phyloP scores from a whole-genome alignment of 2,113 vertebrate species.

The Pangasianodon hypophthalmus region DNA sequence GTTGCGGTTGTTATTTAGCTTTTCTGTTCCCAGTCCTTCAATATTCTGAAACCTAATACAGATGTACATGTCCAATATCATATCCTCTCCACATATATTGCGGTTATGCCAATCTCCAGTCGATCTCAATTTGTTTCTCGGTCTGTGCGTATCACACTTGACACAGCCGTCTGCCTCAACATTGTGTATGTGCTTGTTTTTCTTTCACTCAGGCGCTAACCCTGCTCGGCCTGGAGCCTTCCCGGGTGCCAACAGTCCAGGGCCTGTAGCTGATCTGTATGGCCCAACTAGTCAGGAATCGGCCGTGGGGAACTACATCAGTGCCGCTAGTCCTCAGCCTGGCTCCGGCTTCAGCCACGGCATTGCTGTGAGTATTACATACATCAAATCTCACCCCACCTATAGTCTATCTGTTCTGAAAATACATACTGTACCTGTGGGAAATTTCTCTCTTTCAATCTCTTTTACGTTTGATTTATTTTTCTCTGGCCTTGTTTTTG shows the following conservation, averaged over 20 bases:
- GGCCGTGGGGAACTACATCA: slow-evolving; percentile 98
- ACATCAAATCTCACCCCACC: background rate
- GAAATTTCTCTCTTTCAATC: background rate
- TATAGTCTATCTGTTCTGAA: background rate
- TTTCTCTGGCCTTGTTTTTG: background rate
- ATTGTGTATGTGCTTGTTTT: slow-evolving; percentile 50
- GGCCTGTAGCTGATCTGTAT: slow-evolving; percentile 93
- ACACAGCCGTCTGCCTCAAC: background rate
- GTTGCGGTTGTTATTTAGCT: background rate
- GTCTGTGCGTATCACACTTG: background rate
- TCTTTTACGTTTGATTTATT: background rate
- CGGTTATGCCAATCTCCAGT: background rate
- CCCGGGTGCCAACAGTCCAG: slow-evolving; percentile 96
- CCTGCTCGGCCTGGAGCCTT: slow-evolving; percentile 93
- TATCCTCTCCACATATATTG: slow-evolving; percentile 21
- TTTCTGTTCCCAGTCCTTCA: slow-evolving; percentile 1
- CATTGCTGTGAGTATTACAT: slow-evolving; percentile 89
- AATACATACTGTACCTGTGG: background rate
- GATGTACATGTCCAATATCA: slow-evolving; percentile 7
- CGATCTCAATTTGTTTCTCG: background rate
- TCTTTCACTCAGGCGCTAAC: slow-evolving; percentile 90
- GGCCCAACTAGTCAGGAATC: slow-evolving; percentile 97
- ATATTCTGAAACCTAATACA: slow-evolving; percentile 18
- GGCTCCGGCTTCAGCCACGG: slow-evolving; percentile 95
- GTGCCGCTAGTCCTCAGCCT: slow-evolving; percentile 96